A percentile compares a stretch with the other conserved stretches of the same genome.
Conservation (phyloP, 2,113 vertebrate genomes). For the Bufo bufo region DNA sequence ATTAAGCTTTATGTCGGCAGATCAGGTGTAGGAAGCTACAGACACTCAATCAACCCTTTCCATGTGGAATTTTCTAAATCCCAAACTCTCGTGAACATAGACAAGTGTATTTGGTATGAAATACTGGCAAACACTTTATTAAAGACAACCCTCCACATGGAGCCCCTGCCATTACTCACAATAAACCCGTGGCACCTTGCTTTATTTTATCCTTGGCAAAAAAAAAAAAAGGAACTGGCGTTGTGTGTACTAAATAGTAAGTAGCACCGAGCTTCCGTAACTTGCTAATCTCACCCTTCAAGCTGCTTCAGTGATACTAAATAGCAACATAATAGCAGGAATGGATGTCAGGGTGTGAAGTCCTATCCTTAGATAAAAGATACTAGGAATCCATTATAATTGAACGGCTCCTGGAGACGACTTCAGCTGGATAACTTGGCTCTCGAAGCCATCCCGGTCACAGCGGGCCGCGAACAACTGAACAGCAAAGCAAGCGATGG, state of each 20-base stretch:
- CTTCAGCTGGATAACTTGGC: constrained; percentile 75
- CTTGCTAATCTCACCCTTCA: constrained; percentile 73
- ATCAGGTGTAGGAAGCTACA: constrained; percentile 59
- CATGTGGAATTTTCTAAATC: constrained; percentile 57
- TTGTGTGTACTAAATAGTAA: constrained; percentile 73
- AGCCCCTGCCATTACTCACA: constrained; percentile 28
- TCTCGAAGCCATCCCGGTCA: constrained; percentile 74
- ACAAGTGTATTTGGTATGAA: not conserved
- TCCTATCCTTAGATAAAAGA: constrained; percentile 74
- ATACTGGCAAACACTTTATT: not conserved
- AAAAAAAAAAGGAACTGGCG: constrained; percentile 67
- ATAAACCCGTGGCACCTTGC: constrained; percentile 70
- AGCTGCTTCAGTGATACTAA: constrained; percentile 70
- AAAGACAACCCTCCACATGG: no score
- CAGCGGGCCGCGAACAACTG: constrained; percentile 75
- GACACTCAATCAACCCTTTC: constrained; percentile 65
- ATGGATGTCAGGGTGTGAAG: constrained; percentile 70
- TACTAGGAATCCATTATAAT: constrained; percentile 78
- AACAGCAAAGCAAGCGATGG: constrained; percentile 79
- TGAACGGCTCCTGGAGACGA: constrained; percentile 82
- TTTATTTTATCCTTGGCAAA: constrained; percentile 73
- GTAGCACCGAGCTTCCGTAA: constrained; percentile 78
- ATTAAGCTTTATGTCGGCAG: constrained; percentile 12
- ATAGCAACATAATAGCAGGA: constrained; percentile 67
- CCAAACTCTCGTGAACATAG: constrained; percentile 34